A percentile compares a stretch with the other conserved stretches of the same genome.
These are phyloP conservation scores for Patella caerulea DNA, from an alignment of 2,888 invertebrate species.

Conservation along the genomic window DNA sequence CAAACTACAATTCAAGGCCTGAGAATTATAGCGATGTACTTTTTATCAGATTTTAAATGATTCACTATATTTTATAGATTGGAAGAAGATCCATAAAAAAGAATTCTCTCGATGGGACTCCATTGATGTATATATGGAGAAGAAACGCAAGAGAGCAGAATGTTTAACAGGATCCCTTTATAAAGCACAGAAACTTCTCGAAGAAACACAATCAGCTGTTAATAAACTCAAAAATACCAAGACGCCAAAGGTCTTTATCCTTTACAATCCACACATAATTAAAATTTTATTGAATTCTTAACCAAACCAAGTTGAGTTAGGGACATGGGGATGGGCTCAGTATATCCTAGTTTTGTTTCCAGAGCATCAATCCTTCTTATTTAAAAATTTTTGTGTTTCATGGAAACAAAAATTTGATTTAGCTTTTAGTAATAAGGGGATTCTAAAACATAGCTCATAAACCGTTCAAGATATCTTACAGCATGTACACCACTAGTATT, in stretches of 20 bases:
- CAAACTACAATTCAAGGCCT: too few species aligned
- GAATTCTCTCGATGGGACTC: conserved; percentile 65
- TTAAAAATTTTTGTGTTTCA: too few species aligned
- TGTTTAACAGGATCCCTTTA: conserved; percentile 52
- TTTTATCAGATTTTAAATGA: too few species aligned
- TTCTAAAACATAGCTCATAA: too few species aligned
- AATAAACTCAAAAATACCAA: conserved; percentile 50
- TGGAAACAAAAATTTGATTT: too few species aligned
- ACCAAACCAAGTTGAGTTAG: neutral
- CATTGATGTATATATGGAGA: conserved; percentile 63
- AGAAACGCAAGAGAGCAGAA: conserved; percentile 59
- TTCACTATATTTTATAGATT: conserved; percentile 35
- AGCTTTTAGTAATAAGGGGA: too few species aligned
- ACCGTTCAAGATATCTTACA: too few species aligned
- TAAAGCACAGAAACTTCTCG: conserved; percentile 44
- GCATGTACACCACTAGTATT: too few species aligned
- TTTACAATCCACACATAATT: neutral
- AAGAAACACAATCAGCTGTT: conserved; percentile 45
- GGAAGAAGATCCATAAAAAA: conserved; percentile 63
- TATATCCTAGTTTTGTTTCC: too few species aligned
- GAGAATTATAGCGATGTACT: too few species aligned
- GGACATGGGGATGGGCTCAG: too few species aligned
- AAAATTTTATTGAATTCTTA: neutral
- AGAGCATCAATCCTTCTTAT: too few species aligned
- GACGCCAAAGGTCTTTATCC: conserved; percentile 39